Conservation (phyloP, 2,888 invertebrate species). For the Cerastis leucographa region DNA sequence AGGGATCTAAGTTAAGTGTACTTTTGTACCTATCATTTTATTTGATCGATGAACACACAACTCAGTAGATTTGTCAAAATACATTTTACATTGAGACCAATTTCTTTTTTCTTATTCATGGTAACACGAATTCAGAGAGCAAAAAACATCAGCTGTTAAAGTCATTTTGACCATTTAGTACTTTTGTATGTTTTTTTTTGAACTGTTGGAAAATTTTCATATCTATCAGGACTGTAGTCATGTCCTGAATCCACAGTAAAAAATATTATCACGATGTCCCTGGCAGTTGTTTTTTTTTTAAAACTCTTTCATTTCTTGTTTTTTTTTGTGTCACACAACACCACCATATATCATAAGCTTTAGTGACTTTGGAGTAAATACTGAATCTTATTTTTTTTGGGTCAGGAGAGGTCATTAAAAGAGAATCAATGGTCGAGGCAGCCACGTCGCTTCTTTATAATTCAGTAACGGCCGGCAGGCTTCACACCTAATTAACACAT, state of each 20-base stretch:
- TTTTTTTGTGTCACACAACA: background rate
- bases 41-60: background rate
- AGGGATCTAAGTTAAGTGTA: background rate
- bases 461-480: conserved; percentile 47
- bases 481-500: conserved; percentile 51
- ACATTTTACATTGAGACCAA: background rate
- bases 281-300: too few relatives aligned
- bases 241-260: background rate
- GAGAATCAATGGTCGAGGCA: conserved; percentile 36
- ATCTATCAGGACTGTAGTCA: background rate
- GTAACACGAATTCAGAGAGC: background rate
- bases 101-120: background rate
- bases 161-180: background rate
- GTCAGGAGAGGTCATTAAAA: conserved; percentile 32
- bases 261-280: background rate
- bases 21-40: background rate
- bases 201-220: background rate
- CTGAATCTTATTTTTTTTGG: conserved; percentile 30
- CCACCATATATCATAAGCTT: conserved; percentile 1
- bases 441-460: conserved; percentile 36
- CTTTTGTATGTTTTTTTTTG: background rate
- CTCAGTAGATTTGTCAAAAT: background rate
- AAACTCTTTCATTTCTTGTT: background rate
- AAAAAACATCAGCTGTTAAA: background rate
- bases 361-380: conserved; percentile 37